phyloP scores from a whole-genome alignment of 2,888 invertebrate genomes.

The Drosophila rellima region DNA sequence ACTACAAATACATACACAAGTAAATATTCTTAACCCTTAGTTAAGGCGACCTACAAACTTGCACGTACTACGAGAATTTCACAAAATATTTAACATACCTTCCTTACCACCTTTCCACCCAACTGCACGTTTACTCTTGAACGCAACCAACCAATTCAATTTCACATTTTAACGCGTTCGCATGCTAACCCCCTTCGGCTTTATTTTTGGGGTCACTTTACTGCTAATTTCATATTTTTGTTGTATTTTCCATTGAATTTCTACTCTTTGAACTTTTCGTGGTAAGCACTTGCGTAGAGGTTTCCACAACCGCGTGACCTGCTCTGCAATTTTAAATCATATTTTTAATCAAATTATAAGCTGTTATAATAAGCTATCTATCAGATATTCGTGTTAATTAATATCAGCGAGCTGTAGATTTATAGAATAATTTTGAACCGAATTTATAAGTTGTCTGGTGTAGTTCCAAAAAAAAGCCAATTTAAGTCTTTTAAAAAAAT shows the following conservation, averaged over 20 bases:
- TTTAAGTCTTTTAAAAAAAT: too few relatives aligned
- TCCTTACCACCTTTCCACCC: background rate
- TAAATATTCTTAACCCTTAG: slow-evolving; percentile 15
- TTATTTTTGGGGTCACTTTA: slow-evolving; percentile 29
- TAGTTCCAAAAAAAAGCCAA: background rate
- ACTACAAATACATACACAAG: slow-evolving; percentile 16
- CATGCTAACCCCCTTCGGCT: slow-evolving; percentile 52
- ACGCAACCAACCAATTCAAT: slow-evolving; percentile 40
- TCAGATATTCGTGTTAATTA: background rate
- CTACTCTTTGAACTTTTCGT: slow-evolving; percentile 52
- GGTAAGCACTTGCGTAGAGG: slow-evolving; percentile 1
- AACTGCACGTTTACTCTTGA: background rate
- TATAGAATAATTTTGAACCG: background rate
- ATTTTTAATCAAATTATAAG: background rate
- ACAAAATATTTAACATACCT: slow-evolving; percentile 46
- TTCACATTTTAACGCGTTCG: slow-evolving; percentile 69
- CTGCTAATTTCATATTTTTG: slow-evolving; percentile 65
- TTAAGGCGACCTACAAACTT: slow-evolving; percentile 21
- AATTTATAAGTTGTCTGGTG: background rate
- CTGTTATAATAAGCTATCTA: background rate
- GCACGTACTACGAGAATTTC: slow-evolving; percentile 38
- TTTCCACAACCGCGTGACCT: background rate
- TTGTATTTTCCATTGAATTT: slow-evolving; percentile 45
- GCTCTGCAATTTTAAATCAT: background rate
- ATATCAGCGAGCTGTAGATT: background rate